phyloP scores from a whole-genome alignment of 2,888 invertebrate genomes.

The Empis stercorea region DNA sequence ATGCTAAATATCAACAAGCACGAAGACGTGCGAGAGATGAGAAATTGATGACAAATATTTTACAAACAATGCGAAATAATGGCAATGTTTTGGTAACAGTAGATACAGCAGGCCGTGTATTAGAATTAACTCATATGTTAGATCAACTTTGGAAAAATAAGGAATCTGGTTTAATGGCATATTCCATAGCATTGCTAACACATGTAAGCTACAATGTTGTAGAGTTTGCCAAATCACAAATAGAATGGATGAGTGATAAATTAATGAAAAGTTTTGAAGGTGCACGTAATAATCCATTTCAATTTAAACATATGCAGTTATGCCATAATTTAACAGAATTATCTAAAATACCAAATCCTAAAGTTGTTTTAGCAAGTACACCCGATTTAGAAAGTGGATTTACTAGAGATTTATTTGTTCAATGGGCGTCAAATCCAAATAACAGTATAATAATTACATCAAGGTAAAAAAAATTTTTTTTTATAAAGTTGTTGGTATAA shows the following conservation, averaged over 20 bases:
- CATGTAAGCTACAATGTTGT: slow-evolving; percentile 98
- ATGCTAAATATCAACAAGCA: slow-evolving; percentile 87
- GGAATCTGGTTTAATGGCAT: slow-evolving; percentile 89
- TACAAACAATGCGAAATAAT: slow-evolving; percentile 83
- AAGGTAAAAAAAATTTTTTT: slow-evolving; percentile 40
- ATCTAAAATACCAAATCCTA: slow-evolving; percentile 73
- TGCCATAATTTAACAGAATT: slow-evolving; percentile 88
- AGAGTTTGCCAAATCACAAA: slow-evolving; percentile 96
- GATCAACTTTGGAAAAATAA: slow-evolving; percentile 90
- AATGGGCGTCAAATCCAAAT: slow-evolving; percentile 83
- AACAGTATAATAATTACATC: slow-evolving; percentile 93
- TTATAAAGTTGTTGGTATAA: slow-evolving; percentile 1
- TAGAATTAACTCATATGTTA: slow-evolving; percentile 93
- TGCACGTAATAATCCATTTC: slow-evolving; percentile 88
- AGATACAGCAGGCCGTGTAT: slow-evolving; percentile 91
- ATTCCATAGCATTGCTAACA: slow-evolving; percentile 83
- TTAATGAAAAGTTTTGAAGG: slow-evolving; percentile 86
- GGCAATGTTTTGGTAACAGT: slow-evolving; percentile 94
- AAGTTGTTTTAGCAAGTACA: slow-evolving; percentile 89
- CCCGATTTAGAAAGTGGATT: slow-evolving; percentile 94
- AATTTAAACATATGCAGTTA: slow-evolving; percentile 83
- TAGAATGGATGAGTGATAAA: slow-evolving; percentile 99
- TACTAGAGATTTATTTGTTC: slow-evolving; percentile 83
- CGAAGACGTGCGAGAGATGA: slow-evolving; percentile 85
- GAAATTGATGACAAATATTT: slow-evolving; percentile 89